phyloP scores from a whole-genome alignment of 2,797 vertebrate species.

The Tolypeutes matacus region DNA sequence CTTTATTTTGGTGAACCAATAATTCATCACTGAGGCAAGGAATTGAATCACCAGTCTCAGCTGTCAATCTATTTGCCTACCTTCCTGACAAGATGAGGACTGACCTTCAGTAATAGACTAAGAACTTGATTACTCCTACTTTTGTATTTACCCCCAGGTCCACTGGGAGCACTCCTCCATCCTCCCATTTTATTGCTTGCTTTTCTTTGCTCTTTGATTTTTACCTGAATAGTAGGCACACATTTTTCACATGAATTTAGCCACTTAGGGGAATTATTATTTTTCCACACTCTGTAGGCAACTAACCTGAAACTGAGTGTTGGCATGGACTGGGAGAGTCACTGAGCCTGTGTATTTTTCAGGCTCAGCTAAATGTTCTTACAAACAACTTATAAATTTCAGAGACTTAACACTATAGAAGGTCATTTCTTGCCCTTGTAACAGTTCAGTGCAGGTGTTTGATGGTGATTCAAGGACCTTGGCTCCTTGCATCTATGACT shows the following conservation, averaged over 20 bases:
- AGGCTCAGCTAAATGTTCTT: background rate
- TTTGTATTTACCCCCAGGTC: background rate
- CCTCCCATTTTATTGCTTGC: background rate
- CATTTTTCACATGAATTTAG: background rate
- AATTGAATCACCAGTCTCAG: background rate
- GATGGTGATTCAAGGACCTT: background rate
- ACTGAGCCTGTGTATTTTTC: background rate
- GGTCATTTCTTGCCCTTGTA: background rate
- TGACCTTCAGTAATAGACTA: background rate
- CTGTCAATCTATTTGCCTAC: background rate
- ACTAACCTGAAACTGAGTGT: background rate
- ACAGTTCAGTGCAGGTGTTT: background rate
- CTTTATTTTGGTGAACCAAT: background rate
- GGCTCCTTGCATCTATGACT: constrained; percentile 36
- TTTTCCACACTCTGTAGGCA: background rate
- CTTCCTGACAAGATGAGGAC: background rate
- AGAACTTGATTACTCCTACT: background rate
- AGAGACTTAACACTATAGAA: constrained; percentile 3
- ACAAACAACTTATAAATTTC: background rate
- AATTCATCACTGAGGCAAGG: background rate
- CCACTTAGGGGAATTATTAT: background rate
- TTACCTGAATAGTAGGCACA: background rate
- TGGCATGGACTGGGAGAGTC: background rate
- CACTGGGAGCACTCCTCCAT: background rate
- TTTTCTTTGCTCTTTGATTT: background rate